Conservation (phyloP, 2,113 vertebrate species). For the Platysternon megacephalum region DNA sequence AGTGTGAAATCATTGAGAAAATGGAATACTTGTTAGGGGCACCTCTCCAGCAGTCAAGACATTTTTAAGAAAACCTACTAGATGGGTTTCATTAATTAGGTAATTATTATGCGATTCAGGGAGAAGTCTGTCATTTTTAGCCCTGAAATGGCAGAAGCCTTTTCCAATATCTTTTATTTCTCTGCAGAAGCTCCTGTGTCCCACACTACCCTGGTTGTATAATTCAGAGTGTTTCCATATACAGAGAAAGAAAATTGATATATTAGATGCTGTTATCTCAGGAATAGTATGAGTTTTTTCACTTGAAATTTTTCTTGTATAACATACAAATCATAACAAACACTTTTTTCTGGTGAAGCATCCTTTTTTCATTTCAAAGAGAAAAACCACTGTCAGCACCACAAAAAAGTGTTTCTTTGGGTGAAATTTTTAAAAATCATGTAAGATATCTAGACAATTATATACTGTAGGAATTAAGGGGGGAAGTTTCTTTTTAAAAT, state of each 20-base stretch:
- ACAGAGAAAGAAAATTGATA: slow-evolving; percentile 6
- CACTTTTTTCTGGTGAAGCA: background rate
- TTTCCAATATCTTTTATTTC: background rate
- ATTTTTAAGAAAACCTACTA: background rate
- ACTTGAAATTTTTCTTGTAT: background rate
- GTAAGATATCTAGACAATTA: background rate
- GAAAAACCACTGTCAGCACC: background rate
- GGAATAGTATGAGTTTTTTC: background rate
- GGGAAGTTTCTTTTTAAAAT: background rate
- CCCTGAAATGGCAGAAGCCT: background rate
- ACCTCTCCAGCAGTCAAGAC: background rate
- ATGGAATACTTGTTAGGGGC: slow-evolving; percentile 17
- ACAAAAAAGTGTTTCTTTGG: background rate
- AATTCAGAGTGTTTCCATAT: background rate
- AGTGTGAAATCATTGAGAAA: slow-evolving; percentile 36
- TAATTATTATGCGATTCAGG: background rate
- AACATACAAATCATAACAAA: background rate
- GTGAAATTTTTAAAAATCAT: background rate
- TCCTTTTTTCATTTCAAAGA: background rate
- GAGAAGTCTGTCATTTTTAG: background rate
- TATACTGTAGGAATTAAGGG: background rate
- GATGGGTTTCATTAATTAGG: background rate
- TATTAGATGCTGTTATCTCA: background rate
- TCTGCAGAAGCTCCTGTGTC: background rate
- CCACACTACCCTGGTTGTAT: background rate